Conservation (phyloP, 2,797 vertebrate species). For the Enteromius trimaculatus region DNA sequence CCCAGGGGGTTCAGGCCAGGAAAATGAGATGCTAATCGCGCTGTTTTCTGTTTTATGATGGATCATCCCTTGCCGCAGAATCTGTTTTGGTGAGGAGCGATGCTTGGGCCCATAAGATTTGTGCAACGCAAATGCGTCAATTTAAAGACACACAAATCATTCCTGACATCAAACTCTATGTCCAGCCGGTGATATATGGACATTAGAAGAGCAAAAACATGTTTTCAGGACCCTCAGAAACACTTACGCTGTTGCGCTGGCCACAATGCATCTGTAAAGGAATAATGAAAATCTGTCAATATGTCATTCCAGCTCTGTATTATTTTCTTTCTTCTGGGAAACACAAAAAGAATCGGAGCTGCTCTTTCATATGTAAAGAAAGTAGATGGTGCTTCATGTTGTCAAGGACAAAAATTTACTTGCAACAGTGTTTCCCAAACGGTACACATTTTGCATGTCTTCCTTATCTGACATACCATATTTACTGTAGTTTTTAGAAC, state of each 20-base stretch:
- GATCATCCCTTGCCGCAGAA: conserved; percentile 64
- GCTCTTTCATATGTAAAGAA: conserved; percentile 1
- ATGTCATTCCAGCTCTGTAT: conserved; percentile 29
- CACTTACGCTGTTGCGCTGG: conserved; percentile 26
- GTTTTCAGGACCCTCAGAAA: conserved; percentile 33
- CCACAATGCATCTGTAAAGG: conserved; percentile 27
- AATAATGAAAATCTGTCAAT: conserved; percentile 31
- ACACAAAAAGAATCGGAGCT: not conserved
- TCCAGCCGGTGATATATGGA: conserved; percentile 48
- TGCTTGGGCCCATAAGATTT: conserved; percentile 35
- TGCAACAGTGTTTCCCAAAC: not conserved
- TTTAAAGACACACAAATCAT: conserved; percentile 62
- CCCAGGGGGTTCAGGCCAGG: conserved; percentile 66
- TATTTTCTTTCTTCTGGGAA: conserved; percentile 30
- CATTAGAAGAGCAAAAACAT: conserved; percentile 41
- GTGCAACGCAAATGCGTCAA: conserved; percentile 37
- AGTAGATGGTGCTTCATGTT: not conserved
- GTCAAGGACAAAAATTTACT: not conserved
- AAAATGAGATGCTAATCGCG: conserved; percentile 72
- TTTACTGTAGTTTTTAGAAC: not conserved
- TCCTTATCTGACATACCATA: not conserved
- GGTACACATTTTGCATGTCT: not conserved
- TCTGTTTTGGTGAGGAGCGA: conserved; percentile 53
- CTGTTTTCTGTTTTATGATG: conserved; percentile 70
- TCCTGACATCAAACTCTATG: conserved; percentile 48